Conservation (phyloP, 2,113 vertebrate species). For the Anthoscopus minutus region DNA sequence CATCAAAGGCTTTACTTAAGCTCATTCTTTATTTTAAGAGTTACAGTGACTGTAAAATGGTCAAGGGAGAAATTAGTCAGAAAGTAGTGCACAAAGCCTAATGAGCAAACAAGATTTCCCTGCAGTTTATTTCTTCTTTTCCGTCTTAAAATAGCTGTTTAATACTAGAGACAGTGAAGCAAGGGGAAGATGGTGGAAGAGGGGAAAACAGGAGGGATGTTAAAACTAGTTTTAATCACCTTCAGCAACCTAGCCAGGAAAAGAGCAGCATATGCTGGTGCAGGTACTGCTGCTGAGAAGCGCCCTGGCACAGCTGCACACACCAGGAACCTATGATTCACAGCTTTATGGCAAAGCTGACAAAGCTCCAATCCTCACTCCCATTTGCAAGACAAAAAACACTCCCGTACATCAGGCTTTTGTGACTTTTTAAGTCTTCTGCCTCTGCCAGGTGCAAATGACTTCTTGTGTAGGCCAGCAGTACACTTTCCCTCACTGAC, state of each 20-base stretch:
- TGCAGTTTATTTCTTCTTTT: not conserved
- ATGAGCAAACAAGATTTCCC: not conserved
- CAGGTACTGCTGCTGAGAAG: not conserved
- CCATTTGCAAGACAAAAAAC: not conserved
- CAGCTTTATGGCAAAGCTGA: not conserved
- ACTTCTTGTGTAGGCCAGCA: not conserved
- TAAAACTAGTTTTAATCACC: not conserved
- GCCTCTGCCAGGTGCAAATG: slow-evolving; percentile 33
- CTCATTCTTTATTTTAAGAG: not conserved
- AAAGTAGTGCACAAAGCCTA: not conserved
- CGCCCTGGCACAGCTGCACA: not conserved
- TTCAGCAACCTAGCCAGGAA: not conserved
- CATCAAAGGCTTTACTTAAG: not conserved
- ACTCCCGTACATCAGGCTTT: not conserved
- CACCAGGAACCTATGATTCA: not conserved
- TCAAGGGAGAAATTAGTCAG: not conserved
- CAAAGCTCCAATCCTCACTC: not conserved
- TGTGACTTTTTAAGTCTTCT: not conserved
- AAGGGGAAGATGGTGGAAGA: not conserved
- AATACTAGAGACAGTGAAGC: not conserved
- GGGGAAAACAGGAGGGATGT: not conserved
- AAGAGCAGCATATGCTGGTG: not conserved
- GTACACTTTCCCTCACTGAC: not conserved
- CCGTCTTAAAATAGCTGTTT: not conserved
- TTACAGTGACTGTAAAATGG: not conserved